These are phyloP conservation scores for Thymelicus lineola DNA, from an alignment of 2,888 invertebrate genomes.

Conservation along the genomic window DNA sequence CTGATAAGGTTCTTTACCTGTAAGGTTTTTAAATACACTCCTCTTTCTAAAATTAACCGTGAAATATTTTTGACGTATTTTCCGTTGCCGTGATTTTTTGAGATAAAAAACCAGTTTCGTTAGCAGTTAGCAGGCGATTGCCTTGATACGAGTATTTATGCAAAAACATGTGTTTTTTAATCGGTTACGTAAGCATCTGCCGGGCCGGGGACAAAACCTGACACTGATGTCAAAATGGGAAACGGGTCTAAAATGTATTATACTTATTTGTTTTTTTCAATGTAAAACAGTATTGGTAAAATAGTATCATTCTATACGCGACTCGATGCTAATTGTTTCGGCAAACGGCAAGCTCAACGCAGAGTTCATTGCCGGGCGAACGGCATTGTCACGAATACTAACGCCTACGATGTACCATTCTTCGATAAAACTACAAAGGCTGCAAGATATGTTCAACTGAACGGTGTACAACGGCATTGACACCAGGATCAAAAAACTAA, in stretches of 20 bases:
- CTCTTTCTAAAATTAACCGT: not conserved
- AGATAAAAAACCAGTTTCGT: too few relatives aligned
- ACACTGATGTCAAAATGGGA: not conserved
- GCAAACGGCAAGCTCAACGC: slow-evolving; percentile 78
- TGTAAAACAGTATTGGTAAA: slow-evolving; percentile 8
- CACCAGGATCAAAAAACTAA: not conserved
- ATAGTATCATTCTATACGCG: slow-evolving; percentile 61
- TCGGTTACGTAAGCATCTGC: too few relatives aligned
- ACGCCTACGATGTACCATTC: slow-evolving; percentile 33
- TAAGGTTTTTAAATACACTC: not conserved
- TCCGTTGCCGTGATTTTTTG: not conserved
- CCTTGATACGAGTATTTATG: too few relatives aligned
- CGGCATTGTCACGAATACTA: slow-evolving; percentile 56
- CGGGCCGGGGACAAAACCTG: too few relatives aligned
- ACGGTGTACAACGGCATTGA: not conserved
- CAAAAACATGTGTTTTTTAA: too few relatives aligned
- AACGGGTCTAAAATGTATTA: too few relatives aligned
- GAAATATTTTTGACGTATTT: not conserved
- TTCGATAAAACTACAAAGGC: slow-evolving; percentile 16
- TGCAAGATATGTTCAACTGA: slow-evolving; percentile 1
- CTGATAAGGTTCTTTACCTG: not conserved
- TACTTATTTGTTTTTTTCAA: not conserved
- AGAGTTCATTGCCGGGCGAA: slow-evolving; percentile 80
- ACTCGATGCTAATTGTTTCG: slow-evolving; percentile 77
- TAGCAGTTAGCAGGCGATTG: too few relatives aligned